phyloP scores from a whole-genome alignment of 2,113 vertebrate genomes.

The Halcyon malimbica region DNA sequence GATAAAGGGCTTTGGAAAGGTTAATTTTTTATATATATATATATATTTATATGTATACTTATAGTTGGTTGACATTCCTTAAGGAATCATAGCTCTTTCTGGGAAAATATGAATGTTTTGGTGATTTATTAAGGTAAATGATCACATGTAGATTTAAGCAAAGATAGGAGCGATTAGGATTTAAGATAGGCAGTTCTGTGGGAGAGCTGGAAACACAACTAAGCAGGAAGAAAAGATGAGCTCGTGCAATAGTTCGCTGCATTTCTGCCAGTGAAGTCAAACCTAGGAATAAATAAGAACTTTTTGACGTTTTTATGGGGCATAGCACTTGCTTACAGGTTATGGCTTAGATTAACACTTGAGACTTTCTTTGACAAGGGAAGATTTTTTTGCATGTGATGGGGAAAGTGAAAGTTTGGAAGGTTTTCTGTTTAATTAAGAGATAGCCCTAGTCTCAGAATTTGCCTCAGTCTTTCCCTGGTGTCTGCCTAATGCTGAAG shows the following conservation, averaged over 20 bases:
- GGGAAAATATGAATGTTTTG: neutral
- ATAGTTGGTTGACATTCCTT: neutral
- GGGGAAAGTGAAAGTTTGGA: neutral
- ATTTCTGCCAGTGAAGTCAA: neutral
- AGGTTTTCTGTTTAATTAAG: neutral
- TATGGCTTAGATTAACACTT: neutral
- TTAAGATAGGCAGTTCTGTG: neutral
- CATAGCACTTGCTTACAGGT: neutral
- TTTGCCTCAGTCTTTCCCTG: neutral
- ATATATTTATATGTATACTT: no score
- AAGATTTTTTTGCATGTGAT: neutral
- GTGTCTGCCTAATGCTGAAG: neutral
- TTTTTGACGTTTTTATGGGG: neutral
- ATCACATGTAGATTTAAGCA: neutral
- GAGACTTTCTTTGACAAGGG: neutral
- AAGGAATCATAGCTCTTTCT: neutral
- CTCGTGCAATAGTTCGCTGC: neutral
- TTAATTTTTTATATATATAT: neutral
- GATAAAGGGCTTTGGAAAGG: neutral
- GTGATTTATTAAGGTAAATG: neutral
- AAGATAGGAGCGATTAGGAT: neutral
- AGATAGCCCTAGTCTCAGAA: neutral
- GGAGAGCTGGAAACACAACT: neutral
- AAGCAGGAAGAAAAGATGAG: neutral
- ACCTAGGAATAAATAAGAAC: neutral